These are phyloP conservation scores for Ceratosolen fusciceps DNA, from an alignment of 1,140 invertebrate species.

Conservation along the genomic window DNA sequence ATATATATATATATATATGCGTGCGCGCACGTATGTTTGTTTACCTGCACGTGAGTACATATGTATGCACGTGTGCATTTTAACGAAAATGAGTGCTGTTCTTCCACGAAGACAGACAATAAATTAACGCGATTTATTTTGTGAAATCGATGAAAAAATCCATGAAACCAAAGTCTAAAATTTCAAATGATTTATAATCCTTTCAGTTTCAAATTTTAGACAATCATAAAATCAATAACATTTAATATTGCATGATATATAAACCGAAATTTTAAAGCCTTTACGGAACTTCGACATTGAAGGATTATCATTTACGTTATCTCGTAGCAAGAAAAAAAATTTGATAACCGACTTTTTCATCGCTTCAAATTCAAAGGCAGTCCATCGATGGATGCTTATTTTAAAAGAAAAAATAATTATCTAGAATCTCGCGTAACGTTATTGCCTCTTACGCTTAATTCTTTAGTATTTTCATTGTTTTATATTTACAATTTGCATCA, in stretches of 20 bases:
- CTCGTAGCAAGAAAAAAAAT: conserved; percentile 9
- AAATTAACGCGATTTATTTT: conserved; percentile 38
- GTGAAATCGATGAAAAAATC: conserved; percentile 35
- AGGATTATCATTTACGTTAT: conserved; percentile 2
- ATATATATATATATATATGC: conserved; percentile 2
- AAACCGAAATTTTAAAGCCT: not conserved
- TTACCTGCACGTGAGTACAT: conserved; percentile 18
- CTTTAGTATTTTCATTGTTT: conserved; percentile 26
- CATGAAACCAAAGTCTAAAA: not conserved
- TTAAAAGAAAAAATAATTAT: conserved; percentile 26
- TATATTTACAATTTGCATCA: conserved; percentile 40
- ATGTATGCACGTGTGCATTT: conserved; percentile 39
- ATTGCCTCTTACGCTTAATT: conserved; percentile 16
- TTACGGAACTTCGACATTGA: conserved; percentile 3
- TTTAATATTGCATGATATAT: not conserved
- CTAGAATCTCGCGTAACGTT: conserved; percentile 22
- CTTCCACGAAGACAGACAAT: conserved; percentile 42
- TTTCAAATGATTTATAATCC: not conserved
- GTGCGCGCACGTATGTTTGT: conserved; percentile 9
- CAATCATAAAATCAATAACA: not conserved
- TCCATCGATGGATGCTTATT: conserved; percentile 23
- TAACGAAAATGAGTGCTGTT: conserved; percentile 35
- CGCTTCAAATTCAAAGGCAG: conserved; percentile 25
- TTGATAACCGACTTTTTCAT: conserved; percentile 42
- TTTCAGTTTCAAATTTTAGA: not conserved